Conservation (phyloP, 2,113 vertebrate species). For the Isurus oxyrinchus region DNA sequence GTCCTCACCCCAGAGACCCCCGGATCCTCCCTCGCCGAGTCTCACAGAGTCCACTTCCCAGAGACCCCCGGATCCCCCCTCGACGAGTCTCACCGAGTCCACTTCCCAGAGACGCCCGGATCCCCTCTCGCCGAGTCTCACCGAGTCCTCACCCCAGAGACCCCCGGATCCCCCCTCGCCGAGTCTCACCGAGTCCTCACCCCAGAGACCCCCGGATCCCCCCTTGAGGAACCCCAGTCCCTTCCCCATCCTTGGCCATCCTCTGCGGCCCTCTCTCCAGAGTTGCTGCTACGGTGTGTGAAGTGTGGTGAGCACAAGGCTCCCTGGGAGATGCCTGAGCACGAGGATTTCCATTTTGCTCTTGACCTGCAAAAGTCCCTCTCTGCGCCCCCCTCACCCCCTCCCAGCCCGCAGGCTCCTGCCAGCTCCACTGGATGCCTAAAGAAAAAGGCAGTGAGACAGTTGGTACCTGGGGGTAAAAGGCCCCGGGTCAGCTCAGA, state of each 20-base stretch:
- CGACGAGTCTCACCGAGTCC: no score
- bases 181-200: no score
- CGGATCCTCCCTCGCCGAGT: no score
- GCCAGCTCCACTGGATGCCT: conserved; percentile 39
- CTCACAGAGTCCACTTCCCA: no score
- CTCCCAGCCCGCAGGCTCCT: neutral
- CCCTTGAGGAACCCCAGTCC: neutral
- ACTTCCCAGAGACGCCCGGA: no score
- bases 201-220: neutral
- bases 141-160: no score
- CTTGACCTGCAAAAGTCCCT: conserved; percentile 80
- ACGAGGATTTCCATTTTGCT: conserved; percentile 88
- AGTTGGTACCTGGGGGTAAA: conserved; percentile 61
- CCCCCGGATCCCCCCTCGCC: no score
- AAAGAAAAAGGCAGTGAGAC: conserved; percentile 64
- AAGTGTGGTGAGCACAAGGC: conserved; percentile 68
- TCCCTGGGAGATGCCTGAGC: conserved; percentile 87
- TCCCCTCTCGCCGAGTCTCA: no score
- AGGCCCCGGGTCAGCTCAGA: conserved; percentile 52
- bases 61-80: no score
- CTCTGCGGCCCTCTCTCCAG: conserved; percentile 39
- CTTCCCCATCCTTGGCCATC: neutral
- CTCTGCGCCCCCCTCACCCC: conserved; percentile 44
- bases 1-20: no score
- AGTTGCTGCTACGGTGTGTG: conserved; percentile 71